phyloP scores from a whole-genome alignment of 2,888 invertebrate genomes.

The Dilophus febrilis region DNA sequence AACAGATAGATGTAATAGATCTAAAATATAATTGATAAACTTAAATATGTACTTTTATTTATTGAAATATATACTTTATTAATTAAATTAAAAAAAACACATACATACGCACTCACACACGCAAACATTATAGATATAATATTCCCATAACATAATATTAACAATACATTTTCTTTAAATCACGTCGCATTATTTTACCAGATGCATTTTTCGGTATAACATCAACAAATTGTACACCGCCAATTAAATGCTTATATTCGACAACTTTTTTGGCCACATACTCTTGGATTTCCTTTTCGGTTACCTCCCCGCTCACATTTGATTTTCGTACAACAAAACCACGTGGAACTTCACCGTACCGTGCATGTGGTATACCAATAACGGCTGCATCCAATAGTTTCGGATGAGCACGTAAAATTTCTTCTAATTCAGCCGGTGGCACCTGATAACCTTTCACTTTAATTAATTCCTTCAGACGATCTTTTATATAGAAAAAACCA shows the following conservation, averaged over 20 bases:
- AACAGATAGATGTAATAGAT: too few relatives aligned
- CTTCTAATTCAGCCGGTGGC: slow-evolving; percentile 49
- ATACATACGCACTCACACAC: neutral
- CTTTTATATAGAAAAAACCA: slow-evolving; percentile 42
- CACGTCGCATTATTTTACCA: slow-evolving; percentile 57
- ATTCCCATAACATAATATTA: neutral
- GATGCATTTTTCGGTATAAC: slow-evolving; percentile 57
- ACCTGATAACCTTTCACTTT: slow-evolving; percentile 50
- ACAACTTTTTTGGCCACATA: slow-evolving; percentile 50
- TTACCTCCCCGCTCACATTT: slow-evolving; percentile 19
- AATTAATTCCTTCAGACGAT: slow-evolving; percentile 57
- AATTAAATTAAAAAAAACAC: neutral
- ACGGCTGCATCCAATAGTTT: slow-evolving; percentile 52
- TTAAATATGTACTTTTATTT: too few relatives aligned
- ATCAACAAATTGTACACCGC: slow-evolving; percentile 46
- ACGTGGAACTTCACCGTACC: slow-evolving; percentile 49
- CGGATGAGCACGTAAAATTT: slow-evolving; percentile 55
- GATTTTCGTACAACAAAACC: slow-evolving; percentile 45
- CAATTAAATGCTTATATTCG: slow-evolving; percentile 53
- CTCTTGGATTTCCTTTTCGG: slow-evolving; percentile 33
- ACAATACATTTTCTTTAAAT: slow-evolving; percentile 30
- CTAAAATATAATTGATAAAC: too few relatives aligned
- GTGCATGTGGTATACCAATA: slow-evolving; percentile 45
- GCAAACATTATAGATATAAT: neutral
- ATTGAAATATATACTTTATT: neutral